Percentiles rank a stretch among this genome's conserved stretches.
phyloP scores from a whole-genome alignment of 2,113 vertebrate species.

The Mesocricetus auratus region DNA sequence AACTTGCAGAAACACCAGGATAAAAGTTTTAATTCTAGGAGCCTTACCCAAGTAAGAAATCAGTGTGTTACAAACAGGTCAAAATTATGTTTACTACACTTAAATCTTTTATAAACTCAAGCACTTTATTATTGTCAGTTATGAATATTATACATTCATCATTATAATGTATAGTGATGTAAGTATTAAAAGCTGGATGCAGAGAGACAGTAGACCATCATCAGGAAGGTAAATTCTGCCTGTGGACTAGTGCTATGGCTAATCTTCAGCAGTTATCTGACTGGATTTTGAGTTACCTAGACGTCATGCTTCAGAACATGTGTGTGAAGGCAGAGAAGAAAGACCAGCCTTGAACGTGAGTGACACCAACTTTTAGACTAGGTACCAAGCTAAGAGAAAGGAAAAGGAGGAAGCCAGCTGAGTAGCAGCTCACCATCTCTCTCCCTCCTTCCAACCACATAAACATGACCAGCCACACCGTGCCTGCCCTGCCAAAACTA shows the following conservation, averaged over 20 bases:
- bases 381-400: neutral
- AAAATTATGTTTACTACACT: neutral
- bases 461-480: neutral
- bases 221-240: neutral
- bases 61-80: neutral
- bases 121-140: neutral
- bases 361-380: neutral
- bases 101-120: conserved; percentile 34
- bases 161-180: neutral
- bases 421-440: neutral
- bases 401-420: neutral
- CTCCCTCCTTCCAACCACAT: neutral
- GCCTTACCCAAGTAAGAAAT: conserved; percentile 20
- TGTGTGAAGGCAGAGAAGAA: neutral
- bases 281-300: neutral
- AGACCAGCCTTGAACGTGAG: neutral
- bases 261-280: neutral
- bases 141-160: neutral
- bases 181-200: neutral
- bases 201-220: neutral
- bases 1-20: conserved; percentile 17
- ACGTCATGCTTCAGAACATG: neutral
- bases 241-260: neutral
- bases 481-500: neutral
- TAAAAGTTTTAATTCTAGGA: conserved; percentile 23